Evolutionary conservation across 2,888 invertebrate genomes (phyloP).

Genomic region (Caenorhabditis virilis): DNA sequence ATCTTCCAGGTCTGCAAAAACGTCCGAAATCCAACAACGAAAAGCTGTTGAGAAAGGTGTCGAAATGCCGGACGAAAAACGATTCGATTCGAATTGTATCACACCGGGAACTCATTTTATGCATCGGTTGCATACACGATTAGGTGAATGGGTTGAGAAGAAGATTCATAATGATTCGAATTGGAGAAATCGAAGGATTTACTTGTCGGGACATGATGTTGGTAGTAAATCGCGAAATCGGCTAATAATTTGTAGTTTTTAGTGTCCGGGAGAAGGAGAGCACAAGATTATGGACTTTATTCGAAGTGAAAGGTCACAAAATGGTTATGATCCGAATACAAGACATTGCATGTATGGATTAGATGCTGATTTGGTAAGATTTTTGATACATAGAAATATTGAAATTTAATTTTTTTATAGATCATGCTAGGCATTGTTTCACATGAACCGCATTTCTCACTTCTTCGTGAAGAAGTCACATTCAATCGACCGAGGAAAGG

Average conservation of each 20-base stretch:
- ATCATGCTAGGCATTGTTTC: slow-evolving; percentile 94
- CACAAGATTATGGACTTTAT: slow-evolving; percentile 99
- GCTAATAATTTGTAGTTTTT: slow-evolving; percentile 33
- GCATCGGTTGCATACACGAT: slow-evolving; percentile 83
- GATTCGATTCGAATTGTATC: slow-evolving; percentile 96
- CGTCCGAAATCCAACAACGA: slow-evolving; percentile 80
- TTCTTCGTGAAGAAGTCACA: slow-evolving; percentile 87
- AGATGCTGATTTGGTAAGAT: slow-evolving; percentile 83
- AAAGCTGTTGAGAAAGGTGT: slow-evolving; percentile 82
- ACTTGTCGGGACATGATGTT: slow-evolving; percentile 91
- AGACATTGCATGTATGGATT: slow-evolving; percentile 94
- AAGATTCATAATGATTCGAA: slow-evolving; percentile 81
- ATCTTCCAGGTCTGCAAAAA: slow-evolving; percentile 87
- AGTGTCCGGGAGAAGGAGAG: slow-evolving; percentile 91
- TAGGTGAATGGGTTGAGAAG: slow-evolving; percentile 83
- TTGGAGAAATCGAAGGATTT: slow-evolving; percentile 85
- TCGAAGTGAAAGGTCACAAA: slow-evolving; percentile 79
- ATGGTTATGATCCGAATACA: slow-evolving; percentile 86
- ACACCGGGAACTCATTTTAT: slow-evolving; percentile 87
- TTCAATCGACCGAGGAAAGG: slow-evolving; percentile 50
- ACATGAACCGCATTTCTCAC: slow-evolving; percentile 91
- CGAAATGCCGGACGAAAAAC: slow-evolving; percentile 78
- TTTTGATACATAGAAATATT: not conserved
- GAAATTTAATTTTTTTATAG: slow-evolving; percentile 52
- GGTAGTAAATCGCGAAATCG: slow-evolving; percentile 4